A percentile compares a stretch with the other conserved stretches of the same genome.
Evolutionary conservation across 2,888 invertebrate genomes (phyloP).

Genomic region (Stictocephala bisonia): DNA sequence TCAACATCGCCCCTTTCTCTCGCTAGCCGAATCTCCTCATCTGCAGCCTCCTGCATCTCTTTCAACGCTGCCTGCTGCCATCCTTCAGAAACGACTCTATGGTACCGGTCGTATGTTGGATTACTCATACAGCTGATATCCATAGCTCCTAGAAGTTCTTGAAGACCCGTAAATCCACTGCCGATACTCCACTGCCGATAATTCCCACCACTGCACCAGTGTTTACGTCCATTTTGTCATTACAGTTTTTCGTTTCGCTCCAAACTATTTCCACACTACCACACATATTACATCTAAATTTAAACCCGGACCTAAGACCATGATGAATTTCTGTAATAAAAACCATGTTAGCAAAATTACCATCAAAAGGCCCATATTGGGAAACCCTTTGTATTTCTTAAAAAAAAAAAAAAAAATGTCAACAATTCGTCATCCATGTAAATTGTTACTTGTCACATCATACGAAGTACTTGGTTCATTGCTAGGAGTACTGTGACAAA

Average conservation of each 20-base stretch:
- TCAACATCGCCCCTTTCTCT: constrained; percentile 54
- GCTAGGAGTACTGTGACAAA: too few species aligned
- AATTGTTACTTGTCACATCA: too few species aligned
- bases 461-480: too few species aligned
- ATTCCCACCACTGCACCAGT: constrained; percentile 17
- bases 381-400: not conserved
- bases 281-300: constrained; percentile 23
- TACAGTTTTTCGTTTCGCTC: not conserved
- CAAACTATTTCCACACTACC: not conserved
- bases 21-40: constrained; percentile 50
- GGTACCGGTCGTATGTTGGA: not conserved
- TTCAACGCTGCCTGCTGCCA: constrained; percentile 31
- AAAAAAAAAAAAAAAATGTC: not conserved
- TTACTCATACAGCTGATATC: constrained; percentile 6
- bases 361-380: constrained; percentile 1
- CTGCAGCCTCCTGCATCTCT: constrained; percentile 32
- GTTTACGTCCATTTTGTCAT: constrained; percentile 6
- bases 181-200: not conserved
- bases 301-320: constrained; percentile 4
- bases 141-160: constrained; percentile 7
- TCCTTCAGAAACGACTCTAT: constrained; percentile 5
- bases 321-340: not conserved
- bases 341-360: constrained; percentile 8
- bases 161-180: constrained; percentile 3
- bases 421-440: not conserved